These are phyloP conservation scores for Watsonalla cultraria DNA, from an alignment of 2,888 invertebrate species.

Conservation along the genomic window DNA sequence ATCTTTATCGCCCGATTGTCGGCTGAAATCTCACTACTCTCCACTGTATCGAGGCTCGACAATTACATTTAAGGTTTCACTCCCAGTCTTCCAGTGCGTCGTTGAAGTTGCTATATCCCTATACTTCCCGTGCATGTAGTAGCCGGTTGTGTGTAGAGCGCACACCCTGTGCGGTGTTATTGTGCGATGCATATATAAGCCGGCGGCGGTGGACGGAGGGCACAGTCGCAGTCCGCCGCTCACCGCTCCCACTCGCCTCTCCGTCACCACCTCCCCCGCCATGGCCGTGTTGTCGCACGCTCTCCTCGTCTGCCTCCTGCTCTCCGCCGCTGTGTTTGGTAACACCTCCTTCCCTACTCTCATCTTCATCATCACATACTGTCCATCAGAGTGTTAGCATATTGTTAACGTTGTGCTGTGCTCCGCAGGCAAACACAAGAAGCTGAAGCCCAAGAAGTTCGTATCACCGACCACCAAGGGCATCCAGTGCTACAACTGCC, in stretches of 20 bases:
- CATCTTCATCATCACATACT: not conserved
- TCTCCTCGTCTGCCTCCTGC: constrained; percentile 29
- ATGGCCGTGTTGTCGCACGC: not conserved
- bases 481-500: constrained; percentile 70
- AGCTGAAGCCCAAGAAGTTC: constrained; percentile 61
- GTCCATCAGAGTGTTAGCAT: not conserved
- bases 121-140: too few species aligned
- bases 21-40: too few species aligned
- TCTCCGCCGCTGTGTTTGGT: constrained; percentile 51
- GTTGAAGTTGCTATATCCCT: too few species aligned
- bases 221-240: not conserved
- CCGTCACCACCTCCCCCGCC: not conserved
- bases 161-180: too few species aligned
- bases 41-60: too few species aligned
- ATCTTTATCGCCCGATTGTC: too few species aligned
- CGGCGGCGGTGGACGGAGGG: not conserved
- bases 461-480: constrained; percentile 59
- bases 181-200: not conserved
- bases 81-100: too few species aligned
- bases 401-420: not conserved
- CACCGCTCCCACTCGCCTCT: not conserved
- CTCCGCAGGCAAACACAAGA: constrained; percentile 58
- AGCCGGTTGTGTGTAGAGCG: too few species aligned
- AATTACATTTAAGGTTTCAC: too few species aligned
- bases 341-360: constrained; percentile 13